A percentile compares a stretch with the other conserved stretches of the same genome.
phyloP scores from a whole-genome alignment of 1,140 invertebrate species.

The Drosophila novamexicana region DNA sequence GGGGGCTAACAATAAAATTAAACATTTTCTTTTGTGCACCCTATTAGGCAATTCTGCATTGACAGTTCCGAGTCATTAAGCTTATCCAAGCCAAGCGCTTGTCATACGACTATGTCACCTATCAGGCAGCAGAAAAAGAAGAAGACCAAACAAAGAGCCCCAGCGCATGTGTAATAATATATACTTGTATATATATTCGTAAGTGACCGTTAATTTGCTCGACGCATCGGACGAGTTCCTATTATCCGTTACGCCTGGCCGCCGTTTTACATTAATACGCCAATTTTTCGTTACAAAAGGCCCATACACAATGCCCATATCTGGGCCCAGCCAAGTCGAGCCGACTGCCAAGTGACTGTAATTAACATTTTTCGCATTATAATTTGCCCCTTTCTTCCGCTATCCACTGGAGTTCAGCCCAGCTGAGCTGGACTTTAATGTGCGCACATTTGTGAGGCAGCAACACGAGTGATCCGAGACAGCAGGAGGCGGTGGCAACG shows the following conservation, averaged over 20 bases:
- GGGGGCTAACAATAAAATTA: too few species aligned
- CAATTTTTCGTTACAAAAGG: conserved; percentile 67
- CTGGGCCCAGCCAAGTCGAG: conserved; percentile 4
- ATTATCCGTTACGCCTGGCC: conserved; percentile 75
- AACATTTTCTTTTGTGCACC: conserved; percentile 6
- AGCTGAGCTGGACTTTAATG: conserved; percentile 65
- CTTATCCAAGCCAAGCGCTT: conserved; percentile 60
- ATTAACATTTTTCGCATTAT: conserved; percentile 80
- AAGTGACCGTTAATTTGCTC: conserved; percentile 72
- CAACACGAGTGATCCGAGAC: conserved; percentile 12
- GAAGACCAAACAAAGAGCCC: conserved; percentile 49
- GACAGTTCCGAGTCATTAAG: conserved; percentile 69
- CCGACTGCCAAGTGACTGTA: conserved; percentile 56
- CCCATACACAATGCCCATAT: conserved; percentile 45
- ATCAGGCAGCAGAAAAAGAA: not conserved
- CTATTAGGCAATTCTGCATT: conserved; percentile 23
- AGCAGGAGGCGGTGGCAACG: not conserved
- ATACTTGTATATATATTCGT: conserved; percentile 21
- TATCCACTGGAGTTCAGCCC: conserved; percentile 29
- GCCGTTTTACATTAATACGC: conserved; percentile 70
- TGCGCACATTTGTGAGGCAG: conserved; percentile 61
- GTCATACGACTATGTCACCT: conserved; percentile 50
- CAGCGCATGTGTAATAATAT: conserved; percentile 28
- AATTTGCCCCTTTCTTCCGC: conserved; percentile 74
- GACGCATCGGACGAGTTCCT: conserved; percentile 53